Conservation (phyloP, 35 echinoderm and acorn worm genomes). For the Acanthaster planci region DNA sequence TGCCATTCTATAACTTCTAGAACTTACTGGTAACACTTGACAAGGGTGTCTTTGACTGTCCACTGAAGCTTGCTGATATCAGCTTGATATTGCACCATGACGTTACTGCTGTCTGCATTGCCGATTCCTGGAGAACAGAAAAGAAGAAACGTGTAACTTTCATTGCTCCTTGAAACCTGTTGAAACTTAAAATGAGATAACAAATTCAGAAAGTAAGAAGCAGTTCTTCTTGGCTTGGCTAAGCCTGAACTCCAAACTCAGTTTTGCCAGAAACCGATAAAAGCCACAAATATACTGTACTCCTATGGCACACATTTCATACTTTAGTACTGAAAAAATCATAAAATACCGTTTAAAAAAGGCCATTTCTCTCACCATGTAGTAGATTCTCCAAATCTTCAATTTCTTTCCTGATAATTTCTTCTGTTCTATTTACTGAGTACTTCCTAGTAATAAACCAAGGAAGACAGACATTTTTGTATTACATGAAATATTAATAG, state of each 20-base stretch:
- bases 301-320: too few species aligned
- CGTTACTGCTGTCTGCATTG: constrained; percentile 37
- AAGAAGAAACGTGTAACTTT: neutral
- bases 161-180: neutral
- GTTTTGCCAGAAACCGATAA: neutral
- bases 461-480: neutral
- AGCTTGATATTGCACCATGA: constrained; percentile 53
- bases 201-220: neutral
- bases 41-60: constrained; percentile 43
- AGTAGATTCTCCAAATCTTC: constrained; percentile 38
- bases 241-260: neutral
- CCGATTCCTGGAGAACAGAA: constrained; percentile 42
- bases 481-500: too few species aligned
- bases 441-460: constrained; percentile 16
- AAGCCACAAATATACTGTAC: too few species aligned
- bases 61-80: constrained; percentile 57
- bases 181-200: neutral
- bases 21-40: constrained; percentile 44
- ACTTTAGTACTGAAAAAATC: too few species aligned
- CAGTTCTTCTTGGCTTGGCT: neutral
- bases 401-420: constrained; percentile 30
- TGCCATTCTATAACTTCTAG: neutral
- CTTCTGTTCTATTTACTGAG: neutral
- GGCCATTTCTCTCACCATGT: constrained; percentile 22
- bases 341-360: too few species aligned